Conservation (phyloP, 1,140 invertebrate species). For the Campoletis sonorensis region DNA sequence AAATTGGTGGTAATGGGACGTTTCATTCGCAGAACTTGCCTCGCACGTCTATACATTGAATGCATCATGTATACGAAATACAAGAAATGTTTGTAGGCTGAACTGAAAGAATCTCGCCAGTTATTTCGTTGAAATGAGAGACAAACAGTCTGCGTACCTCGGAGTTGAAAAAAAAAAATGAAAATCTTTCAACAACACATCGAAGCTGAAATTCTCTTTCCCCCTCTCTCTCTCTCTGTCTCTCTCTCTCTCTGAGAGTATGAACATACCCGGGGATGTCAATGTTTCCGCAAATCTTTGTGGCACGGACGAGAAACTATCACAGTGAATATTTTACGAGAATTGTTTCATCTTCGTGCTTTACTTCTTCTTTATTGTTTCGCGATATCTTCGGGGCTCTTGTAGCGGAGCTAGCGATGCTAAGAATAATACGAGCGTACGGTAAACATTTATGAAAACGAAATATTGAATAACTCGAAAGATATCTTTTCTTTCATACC, state of each 20-base stretch:
- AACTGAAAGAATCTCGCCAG: background rate
- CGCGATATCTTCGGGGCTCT: background rate
- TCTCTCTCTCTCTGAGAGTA: too few species aligned
- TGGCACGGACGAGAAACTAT: background rate
- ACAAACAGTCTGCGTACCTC: background rate
- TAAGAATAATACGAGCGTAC: background rate
- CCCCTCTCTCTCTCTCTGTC: too few species aligned
- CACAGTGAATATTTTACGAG: too few species aligned
- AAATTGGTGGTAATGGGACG: conserved; percentile 43
- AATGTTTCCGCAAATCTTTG: background rate
- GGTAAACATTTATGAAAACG: conserved; percentile 37
- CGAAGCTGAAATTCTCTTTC: conserved; percentile 30
- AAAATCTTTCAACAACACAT: conserved; percentile 12
- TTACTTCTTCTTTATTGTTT: background rate
- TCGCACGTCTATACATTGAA: conserved; percentile 4
- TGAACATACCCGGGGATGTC: background rate
- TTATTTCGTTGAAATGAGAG: conserved; percentile 10
- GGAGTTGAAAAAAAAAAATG: background rate
- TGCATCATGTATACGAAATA: background rate
- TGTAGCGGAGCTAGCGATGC: background rate
- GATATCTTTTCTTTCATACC: background rate
- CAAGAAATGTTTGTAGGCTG: conserved; percentile 1
- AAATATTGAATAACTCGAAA: conserved; percentile 45
- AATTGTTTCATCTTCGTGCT: background rate
- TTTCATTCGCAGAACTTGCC: conserved; percentile 44